A percentile compares a stretch with the other conserved stretches of the same genome.
These are phyloP conservation scores for Mus caroli DNA, from an alignment of 2,797 vertebrate species.

Conservation along the genomic window DNA sequence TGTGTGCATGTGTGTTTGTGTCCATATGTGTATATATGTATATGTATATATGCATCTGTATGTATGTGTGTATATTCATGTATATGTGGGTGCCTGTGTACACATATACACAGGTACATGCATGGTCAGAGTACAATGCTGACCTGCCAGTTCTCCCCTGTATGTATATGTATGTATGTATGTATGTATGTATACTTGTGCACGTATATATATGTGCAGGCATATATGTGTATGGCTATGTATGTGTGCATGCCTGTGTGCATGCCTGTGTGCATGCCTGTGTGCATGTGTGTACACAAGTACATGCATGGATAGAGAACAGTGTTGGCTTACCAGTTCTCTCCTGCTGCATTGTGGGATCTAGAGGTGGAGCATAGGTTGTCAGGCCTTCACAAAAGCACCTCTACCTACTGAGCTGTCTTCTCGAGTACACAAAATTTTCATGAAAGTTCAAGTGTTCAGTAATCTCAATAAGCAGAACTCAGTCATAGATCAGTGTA, in stretches of 20 bases:
- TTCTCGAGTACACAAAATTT: not conserved
- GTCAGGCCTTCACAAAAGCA: not conserved
- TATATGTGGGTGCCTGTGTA: not conserved
- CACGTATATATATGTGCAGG: not conserved
- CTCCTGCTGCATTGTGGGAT: not conserved
- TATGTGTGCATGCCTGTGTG: not conserved
- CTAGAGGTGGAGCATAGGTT: too few species aligned
- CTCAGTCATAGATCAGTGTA: not conserved
- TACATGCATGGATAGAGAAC: not conserved
- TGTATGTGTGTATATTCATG: not conserved
- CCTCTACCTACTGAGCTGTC: not conserved
- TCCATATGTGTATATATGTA: too few species aligned
- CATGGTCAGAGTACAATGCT: not conserved
- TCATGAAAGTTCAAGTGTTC: not conserved
- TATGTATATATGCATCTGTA: not conserved
- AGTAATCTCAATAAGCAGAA: not conserved
- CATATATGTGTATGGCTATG: not conserved
- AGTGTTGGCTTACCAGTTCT: not conserved
- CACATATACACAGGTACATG: not conserved
- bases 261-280: not conserved
- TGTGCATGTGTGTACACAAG: not conserved
- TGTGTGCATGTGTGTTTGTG: not conserved
- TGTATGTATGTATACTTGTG: not conserved
- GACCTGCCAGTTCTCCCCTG: not conserved
- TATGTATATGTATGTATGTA: not conserved